A percentile compares a stretch with the other conserved stretches of the same genome.
Conservation (phyloP, 2,113 vertebrate genomes). For the Trematomus loennbergii region DNA sequence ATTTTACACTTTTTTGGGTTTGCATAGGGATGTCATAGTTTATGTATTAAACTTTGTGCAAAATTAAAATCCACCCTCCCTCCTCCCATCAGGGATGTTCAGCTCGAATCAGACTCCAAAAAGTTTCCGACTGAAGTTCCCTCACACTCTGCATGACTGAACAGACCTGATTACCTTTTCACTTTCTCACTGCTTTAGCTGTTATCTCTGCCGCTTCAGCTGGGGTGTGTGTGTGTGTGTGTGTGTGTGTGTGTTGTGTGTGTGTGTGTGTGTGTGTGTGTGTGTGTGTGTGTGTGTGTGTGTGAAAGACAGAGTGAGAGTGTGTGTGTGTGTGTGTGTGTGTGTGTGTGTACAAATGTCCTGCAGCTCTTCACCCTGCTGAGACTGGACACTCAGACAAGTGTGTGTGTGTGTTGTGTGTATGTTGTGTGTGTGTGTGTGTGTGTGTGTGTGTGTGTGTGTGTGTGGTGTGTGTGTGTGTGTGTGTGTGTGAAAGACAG, state of each 20-base stretch:
- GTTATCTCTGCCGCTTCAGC: conserved; percentile 61
- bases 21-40: neutral
- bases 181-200: conserved; percentile 55
- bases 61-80: neutral
- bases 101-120: conserved; percentile 28
- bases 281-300: neutral
- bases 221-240: conserved; percentile 32
- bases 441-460: no score
- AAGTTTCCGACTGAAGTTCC: conserved; percentile 34
- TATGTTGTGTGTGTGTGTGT: no score
- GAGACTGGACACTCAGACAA: no score
- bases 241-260: conserved; percentile 24
- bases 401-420: no score
- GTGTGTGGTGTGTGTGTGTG: no score
- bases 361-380: no score
- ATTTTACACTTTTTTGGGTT: neutral
- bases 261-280: conserved; percentile 33
- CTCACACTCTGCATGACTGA: conserved; percentile 50
- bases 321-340: conserved; percentile 14
- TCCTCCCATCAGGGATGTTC: neutral
- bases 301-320: no score
- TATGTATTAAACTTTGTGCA: neutral
- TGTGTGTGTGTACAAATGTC: conserved; percentile 26
- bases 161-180: conserved; percentile 61
- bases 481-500: no score